Evolutionary conservation across 2,797 vertebrate species (phyloP).

Genomic region (Lepus townsendii): DNA sequence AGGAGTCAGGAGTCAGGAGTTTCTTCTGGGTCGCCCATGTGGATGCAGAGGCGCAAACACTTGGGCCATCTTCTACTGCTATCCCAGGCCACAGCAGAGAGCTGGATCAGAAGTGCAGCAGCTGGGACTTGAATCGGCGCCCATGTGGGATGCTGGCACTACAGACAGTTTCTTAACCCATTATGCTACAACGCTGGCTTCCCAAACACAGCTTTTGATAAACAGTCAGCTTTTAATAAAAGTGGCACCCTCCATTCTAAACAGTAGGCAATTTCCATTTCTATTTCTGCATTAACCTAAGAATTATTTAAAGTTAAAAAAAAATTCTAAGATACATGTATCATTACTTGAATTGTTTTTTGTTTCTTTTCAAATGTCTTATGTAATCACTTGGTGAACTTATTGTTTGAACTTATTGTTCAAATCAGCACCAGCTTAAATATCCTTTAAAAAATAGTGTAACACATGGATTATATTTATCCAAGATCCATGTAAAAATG

Average conservation of each 20-base stretch:
- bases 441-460: slow-evolving; percentile 31
- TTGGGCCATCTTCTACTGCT: no score
- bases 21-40: no score
- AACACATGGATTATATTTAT: neutral
- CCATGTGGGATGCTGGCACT: no score
- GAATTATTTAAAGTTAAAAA: slow-evolving; percentile 34
- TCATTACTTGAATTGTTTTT: slow-evolving; percentile 34
- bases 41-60: no score
- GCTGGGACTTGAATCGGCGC: no score
- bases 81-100: no score
- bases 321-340: neutral
- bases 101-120: no score
- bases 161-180: no score
- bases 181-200: no score
- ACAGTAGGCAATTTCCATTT: neutral
- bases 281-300: slow-evolving; percentile 39
- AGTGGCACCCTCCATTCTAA: neutral
- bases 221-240: neutral
- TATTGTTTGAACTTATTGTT: neutral
- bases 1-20: no score
- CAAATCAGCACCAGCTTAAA: neutral
- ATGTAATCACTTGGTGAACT: neutral
- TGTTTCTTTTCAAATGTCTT: slow-evolving; percentile 36
- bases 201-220: slow-evolving; percentile 17
- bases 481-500: neutral